Evolutionary conservation across 2,113 vertebrate species (phyloP).

Genomic region (Empidonax alnorum): DNA sequence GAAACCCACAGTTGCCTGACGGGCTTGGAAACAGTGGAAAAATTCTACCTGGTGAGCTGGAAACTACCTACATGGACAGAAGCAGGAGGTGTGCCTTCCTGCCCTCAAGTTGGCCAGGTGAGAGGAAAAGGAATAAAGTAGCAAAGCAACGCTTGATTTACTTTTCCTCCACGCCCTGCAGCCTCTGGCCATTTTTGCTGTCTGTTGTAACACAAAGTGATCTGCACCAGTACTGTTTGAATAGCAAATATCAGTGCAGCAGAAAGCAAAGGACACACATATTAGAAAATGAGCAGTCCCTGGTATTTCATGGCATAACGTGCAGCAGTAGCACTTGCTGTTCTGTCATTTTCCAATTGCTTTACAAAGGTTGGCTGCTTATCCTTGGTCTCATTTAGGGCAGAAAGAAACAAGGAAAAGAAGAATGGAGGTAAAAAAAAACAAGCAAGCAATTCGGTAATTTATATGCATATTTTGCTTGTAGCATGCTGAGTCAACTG

Average conservation of each 20-base stretch:
- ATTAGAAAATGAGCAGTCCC: background rate
- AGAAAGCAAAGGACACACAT: background rate
- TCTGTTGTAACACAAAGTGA: background rate
- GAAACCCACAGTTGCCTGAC: background rate
- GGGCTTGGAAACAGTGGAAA: background rate
- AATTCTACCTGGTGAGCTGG: background rate
- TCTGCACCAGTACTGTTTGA: background rate
- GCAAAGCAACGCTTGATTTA: background rate
- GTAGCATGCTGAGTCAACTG: background rate
- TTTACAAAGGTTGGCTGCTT: background rate
- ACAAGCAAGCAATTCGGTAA: background rate
- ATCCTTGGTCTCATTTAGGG: background rate
- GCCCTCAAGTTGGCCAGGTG: background rate
- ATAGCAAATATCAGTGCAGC: background rate
- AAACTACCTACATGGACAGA: background rate
- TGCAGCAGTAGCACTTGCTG: background rate
- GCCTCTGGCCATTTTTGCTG: background rate
- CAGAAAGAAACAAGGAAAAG: background rate
- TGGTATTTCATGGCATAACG: background rate
- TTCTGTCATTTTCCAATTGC: background rate
- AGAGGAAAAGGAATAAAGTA: background rate
- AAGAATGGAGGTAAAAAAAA: background rate
- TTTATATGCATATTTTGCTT: conserved; percentile 11
- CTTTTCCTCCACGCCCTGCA: background rate
- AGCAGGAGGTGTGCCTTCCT: background rate